Evolutionary conservation across 2,113 vertebrate genomes (phyloP).

Genomic region (Menura novaehollandiae): DNA sequence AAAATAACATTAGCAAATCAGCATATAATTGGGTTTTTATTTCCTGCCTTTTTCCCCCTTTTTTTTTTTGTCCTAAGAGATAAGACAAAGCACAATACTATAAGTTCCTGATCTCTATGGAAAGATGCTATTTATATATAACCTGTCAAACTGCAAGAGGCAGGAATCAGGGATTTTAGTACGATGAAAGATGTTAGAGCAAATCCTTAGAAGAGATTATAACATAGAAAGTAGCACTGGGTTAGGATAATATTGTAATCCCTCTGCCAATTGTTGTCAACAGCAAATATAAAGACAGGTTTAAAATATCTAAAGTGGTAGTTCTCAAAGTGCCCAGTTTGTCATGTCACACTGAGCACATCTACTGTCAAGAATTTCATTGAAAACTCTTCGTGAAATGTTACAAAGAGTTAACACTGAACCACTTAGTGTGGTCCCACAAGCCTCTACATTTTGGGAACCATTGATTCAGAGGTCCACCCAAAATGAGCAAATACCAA

Average conservation of each 20-base stretch:
- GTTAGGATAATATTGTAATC: neutral
- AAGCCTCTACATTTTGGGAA: neutral
- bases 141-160: neutral
- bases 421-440: neutral
- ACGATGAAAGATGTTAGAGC: neutral
- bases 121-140: neutral
- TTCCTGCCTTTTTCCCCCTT: slow-evolving; percentile 27
- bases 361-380: neutral
- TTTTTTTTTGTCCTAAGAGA: slow-evolving; percentile 25
- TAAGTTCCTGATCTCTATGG: slow-evolving; percentile 4
- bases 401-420: neutral
- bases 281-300: neutral
- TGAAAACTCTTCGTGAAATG: neutral
- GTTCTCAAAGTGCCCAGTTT: neutral
- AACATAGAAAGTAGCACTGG: neutral
- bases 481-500: neutral
- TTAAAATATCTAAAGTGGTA: neutral
- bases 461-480: neutral
- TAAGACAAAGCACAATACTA: slow-evolving; percentile 24
- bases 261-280: neutral
- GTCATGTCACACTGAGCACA: neutral
- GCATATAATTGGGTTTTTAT: slow-evolving; percentile 73
- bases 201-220: neutral
- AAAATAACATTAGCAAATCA: slow-evolving; percentile 78
- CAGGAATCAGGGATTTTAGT: neutral